phyloP scores from a whole-genome alignment of 2,113 vertebrate genomes.

The Daubentonia madagascariensis region DNA sequence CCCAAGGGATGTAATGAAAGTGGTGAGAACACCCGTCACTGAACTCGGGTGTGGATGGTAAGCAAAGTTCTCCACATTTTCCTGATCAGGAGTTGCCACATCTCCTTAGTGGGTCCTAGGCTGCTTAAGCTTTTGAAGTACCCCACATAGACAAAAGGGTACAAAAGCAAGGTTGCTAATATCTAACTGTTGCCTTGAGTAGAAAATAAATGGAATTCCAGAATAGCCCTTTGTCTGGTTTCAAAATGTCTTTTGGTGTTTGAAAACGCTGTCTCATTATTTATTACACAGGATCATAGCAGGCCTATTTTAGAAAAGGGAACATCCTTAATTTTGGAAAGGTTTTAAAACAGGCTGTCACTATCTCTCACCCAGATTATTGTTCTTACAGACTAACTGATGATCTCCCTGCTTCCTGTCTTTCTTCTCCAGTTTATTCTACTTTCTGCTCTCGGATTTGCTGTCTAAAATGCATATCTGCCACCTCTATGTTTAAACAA shows the following conservation, averaged over 20 bases:
- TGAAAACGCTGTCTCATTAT: neutral
- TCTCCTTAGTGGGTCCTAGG: neutral
- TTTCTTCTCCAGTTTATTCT: neutral
- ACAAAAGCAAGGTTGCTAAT: neutral
- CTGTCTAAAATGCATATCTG: neutral
- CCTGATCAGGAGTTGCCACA: neutral
- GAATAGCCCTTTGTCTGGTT: neutral
- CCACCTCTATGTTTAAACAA: neutral
- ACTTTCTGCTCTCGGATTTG: neutral
- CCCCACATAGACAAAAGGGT: neutral
- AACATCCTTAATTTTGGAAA: neutral
- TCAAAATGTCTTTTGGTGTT: neutral
- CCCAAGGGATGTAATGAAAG: neutral
- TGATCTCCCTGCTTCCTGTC: neutral
- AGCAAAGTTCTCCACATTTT: neutral
- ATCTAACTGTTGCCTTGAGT: neutral
- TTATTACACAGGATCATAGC: neutral
- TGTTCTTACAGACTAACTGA: neutral
- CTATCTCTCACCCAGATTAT: neutral
- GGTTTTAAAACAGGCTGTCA: neutral
- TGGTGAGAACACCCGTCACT: neutral
- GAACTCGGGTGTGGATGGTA: neutral
- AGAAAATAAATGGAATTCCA: neutral
- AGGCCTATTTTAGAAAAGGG: neutral
- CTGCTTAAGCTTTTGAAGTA: neutral